phyloP scores from a whole-genome alignment of 2,888 invertebrate species.

The Drosophila dives region DNA sequence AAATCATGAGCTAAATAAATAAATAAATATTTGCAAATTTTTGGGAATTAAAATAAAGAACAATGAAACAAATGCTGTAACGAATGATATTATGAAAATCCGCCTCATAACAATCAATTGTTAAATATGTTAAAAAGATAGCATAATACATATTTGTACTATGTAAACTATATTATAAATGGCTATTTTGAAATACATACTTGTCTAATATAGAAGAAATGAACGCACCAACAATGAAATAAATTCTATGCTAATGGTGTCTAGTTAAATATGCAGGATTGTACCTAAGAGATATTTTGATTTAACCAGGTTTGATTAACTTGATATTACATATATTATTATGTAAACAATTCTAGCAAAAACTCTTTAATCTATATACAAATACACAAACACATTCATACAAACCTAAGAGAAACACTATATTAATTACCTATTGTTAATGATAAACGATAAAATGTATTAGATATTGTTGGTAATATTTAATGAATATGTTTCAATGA shows the following conservation, averaged over 20 bases:
- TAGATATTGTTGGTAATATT: constrained; percentile 51
- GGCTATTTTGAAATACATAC: constrained; percentile 52
- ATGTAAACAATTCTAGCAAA: constrained; percentile 43
- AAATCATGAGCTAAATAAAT: constrained; percentile 29
- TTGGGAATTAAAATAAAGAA: background rate
- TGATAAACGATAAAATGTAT: constrained; percentile 40
- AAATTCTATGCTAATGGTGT: constrained; percentile 28
- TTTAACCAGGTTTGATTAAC: constrained; percentile 37
- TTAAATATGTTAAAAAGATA: constrained; percentile 65
- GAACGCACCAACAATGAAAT: constrained; percentile 55
- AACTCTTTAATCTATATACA: constrained; percentile 47
- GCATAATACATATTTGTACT: constrained; percentile 41
- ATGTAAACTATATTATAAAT: constrained; percentile 42
- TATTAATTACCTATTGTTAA: constrained; percentile 58
- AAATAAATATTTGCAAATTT: constrained; percentile 15
- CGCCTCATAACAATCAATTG: constrained; percentile 81
- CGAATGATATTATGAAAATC: constrained; percentile 81
- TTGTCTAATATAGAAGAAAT: constrained; percentile 36
- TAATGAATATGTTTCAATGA: constrained; percentile 42
- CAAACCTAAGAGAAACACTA: constrained; percentile 17
- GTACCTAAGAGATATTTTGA: constrained; percentile 66
- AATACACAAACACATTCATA: constrained; percentile 27
- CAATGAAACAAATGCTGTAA: constrained; percentile 63
- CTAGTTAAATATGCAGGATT: constrained; percentile 46
- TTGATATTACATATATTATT: constrained; percentile 35